Evolutionary conservation across 2,113 vertebrate species (phyloP).

Genomic region (Pardalotus punctatus): DNA sequence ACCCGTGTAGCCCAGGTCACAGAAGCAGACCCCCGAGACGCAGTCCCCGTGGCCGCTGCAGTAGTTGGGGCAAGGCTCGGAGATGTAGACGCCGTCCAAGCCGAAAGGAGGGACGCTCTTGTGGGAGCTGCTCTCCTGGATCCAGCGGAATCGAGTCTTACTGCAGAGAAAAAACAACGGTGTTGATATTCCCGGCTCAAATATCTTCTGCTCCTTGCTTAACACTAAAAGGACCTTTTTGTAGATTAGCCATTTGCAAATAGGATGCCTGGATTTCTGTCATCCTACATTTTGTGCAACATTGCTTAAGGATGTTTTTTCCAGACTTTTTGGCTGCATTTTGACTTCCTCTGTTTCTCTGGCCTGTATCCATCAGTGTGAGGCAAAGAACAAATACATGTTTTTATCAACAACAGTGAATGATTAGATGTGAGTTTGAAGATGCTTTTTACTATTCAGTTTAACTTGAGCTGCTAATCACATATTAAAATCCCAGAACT

Average conservation of each 20-base stretch:
- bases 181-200: not conserved
- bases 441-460: not conserved
- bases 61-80: constrained; percentile 92
- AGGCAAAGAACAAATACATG: not conserved
- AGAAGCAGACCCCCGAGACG: constrained; percentile 95
- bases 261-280: not conserved
- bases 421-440: not conserved
- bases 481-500: not conserved
- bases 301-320: not conserved
- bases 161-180: constrained; percentile 57
- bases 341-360: not conserved
- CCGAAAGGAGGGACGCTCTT: constrained; percentile 88
- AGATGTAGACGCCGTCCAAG: constrained; percentile 94
- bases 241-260: not conserved
- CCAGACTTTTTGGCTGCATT: not conserved
- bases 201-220: not conserved
- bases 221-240: not conserved
- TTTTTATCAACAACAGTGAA: not conserved
- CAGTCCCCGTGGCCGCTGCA: constrained; percentile 95
- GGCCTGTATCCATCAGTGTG: fast-evolving
- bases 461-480: not conserved
- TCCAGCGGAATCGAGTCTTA: constrained; percentile 97
- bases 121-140: constrained; percentile 92
- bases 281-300: not conserved
- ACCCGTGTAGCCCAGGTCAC: constrained; percentile 96